phyloP scores from a whole-genome alignment of 2,888 invertebrate species.

The Drosophila rubida region DNA sequence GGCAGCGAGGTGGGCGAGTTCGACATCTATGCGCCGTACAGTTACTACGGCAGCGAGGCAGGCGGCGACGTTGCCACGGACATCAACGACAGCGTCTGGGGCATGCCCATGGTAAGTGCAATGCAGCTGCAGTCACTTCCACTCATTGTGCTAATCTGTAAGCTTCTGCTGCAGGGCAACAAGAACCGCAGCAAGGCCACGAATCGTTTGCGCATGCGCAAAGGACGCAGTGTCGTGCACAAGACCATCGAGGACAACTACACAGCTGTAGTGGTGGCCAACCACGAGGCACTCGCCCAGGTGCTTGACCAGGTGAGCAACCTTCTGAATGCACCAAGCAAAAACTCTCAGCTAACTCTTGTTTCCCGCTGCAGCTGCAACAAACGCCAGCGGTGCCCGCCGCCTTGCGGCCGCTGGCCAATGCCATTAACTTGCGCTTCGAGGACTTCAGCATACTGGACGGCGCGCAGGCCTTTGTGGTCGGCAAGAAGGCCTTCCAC shows the following conservation, averaged over 20 bases:
- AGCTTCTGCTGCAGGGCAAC: constrained; percentile 58
- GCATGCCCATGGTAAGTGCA: constrained; percentile 81
- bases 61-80: constrained; percentile 85
- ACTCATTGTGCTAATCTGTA: too few relatives aligned
- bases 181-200: constrained; percentile 85
- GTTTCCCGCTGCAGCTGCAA: constrained; percentile 86
- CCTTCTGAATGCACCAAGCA: fast-evolving
- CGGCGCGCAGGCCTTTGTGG: constrained; percentile 86
- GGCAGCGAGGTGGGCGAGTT: constrained; percentile 93
- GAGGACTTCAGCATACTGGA: constrained; percentile 89
- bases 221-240: constrained; percentile 93
- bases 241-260: constrained; percentile 95
- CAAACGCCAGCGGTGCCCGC: constrained; percentile 89
- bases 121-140: not conserved
- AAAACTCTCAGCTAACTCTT: not conserved
- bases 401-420: constrained; percentile 89
- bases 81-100: constrained; percentile 85
- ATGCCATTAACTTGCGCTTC: constrained; percentile 90
- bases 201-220: constrained; percentile 90
- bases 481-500: constrained; percentile 91
- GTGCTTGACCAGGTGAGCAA: constrained; percentile 92
- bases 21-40: constrained; percentile 93
- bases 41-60: constrained; percentile 88
- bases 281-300: constrained; percentile 95
- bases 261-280: constrained; percentile 94